Conservation (phyloP, 2,797 vertebrate genomes). For the Silurus lanzhouensis region DNA sequence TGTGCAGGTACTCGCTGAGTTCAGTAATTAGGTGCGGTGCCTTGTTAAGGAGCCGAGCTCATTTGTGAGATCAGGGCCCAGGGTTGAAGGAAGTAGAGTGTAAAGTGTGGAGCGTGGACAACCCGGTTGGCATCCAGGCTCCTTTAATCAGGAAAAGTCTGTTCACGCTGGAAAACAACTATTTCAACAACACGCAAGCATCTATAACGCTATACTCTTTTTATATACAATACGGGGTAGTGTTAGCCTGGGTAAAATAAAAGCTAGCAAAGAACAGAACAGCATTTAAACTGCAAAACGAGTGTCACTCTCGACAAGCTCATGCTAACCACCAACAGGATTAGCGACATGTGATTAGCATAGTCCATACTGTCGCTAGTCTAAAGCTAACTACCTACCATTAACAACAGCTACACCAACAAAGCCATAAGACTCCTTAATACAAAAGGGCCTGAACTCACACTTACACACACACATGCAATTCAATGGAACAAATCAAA, state of each 20-base stretch:
- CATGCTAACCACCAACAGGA: too few relatives aligned
- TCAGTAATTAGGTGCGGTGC: conserved; percentile 24
- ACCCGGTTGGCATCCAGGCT: neutral
- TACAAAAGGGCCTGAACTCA: too few relatives aligned
- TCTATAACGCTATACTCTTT: too few relatives aligned
- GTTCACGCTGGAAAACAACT: neutral
- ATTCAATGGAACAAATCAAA: too few relatives aligned
- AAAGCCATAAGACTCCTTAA: too few relatives aligned
- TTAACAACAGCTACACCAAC: too few relatives aligned
- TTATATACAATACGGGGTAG: too few relatives aligned
- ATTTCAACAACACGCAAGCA: too few relatives aligned
- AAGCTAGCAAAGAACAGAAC: neutral
- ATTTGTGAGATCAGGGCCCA: conserved; percentile 35
- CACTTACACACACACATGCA: too few relatives aligned
- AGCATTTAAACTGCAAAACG: neutral
- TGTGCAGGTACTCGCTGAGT: conserved; percentile 24
- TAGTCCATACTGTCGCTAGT: neutral
- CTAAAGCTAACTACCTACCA: too few relatives aligned
- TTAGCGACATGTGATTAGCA: too few relatives aligned
- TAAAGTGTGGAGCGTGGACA: neutral
- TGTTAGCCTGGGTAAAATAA: neutral
- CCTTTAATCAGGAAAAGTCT: neutral
- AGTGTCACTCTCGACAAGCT: neutral
- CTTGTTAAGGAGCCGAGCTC: conserved; percentile 22
- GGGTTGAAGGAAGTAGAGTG: conserved; percentile 19